phyloP scores from a whole-genome alignment of 92 coral and sea anemone species.

The Epizoanthus fatuus region DNA sequence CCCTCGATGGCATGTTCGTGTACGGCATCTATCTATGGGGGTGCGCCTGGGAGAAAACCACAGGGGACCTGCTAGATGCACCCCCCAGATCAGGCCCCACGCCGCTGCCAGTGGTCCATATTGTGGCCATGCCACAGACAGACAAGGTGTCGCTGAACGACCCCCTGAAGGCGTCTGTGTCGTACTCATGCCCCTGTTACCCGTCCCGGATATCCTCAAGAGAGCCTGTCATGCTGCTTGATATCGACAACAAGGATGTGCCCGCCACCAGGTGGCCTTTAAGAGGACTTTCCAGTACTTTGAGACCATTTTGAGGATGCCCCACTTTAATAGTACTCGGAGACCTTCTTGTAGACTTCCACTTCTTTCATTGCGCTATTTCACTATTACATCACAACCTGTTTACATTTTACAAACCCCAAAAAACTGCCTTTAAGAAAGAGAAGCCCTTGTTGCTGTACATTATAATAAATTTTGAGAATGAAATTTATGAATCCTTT shows the following conservation, averaged over 20 bases:
- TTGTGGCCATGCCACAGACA: constrained; percentile 91
- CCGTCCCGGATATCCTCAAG: constrained; percentile 91
- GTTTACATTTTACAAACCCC: too few species aligned
- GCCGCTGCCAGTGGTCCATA: constrained; percentile 97
- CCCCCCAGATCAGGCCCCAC: constrained; percentile 98
- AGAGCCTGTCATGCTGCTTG: constrained; percentile 94
- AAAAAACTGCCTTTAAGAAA: too few species aligned
- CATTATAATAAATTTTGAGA: too few species aligned
- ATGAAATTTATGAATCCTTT: too few species aligned
- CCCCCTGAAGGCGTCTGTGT: constrained; percentile 93
- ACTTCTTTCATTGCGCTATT: background rate
- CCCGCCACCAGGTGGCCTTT: constrained; percentile 99
- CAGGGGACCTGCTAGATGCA: constrained; percentile 99
- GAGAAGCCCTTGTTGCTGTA: too few species aligned
- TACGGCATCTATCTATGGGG: constrained; percentile 99
- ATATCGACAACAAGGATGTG: constrained; percentile 95
- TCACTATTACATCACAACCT: background rate
- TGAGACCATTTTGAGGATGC: constrained; percentile 84
- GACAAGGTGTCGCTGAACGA: constrained; percentile 91
- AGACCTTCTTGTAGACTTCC: background rate
- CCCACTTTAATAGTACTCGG: background rate
- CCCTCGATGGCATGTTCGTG: constrained; percentile 96
- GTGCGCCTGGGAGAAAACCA: constrained; percentile 99
- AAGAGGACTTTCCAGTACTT: constrained; percentile 94
- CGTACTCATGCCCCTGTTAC: constrained; percentile 97